phyloP scores from a whole-genome alignment of 2,888 invertebrate species.

The Aelia acuminata region DNA sequence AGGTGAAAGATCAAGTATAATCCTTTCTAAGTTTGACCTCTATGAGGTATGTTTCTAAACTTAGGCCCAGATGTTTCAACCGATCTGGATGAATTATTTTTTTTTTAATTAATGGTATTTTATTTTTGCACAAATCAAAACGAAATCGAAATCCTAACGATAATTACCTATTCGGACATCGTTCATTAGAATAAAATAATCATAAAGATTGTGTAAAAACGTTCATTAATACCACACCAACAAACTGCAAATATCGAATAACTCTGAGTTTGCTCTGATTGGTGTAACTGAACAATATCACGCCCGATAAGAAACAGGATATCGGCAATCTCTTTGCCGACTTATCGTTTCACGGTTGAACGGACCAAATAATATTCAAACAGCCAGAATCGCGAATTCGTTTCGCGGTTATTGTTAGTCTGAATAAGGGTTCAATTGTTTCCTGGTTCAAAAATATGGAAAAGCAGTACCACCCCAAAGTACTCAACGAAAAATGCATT shows the following conservation, averaged over 20 bases:
- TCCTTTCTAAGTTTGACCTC: not conserved
- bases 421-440: not conserved
- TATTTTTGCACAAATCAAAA: too few species aligned
- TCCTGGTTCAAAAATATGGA: slow-evolving; percentile 25
- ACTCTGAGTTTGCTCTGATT: not conserved
- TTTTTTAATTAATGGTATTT: too few species aligned
- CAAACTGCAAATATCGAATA: not conserved
- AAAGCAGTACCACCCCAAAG: not conserved
- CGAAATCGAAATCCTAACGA: too few species aligned
- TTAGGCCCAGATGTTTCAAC: too few species aligned
- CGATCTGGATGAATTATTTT: too few species aligned
- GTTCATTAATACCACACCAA: not conserved
- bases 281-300: not conserved
- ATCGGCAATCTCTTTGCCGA: slow-evolving; percentile 16
- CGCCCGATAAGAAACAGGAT: not conserved
- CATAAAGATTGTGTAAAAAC: not conserved
- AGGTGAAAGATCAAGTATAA: not conserved
- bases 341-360: not conserved
- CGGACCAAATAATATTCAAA: not conserved
- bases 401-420: not conserved
- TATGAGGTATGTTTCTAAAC: too few species aligned
- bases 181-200: too few species aligned
- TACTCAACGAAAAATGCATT: not conserved
- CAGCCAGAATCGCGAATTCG: not conserved
- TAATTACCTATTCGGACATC: too few species aligned